Evolutionary conservation across 2,113 vertebrate species (phyloP).

Genomic region (Rhinolophus ferrumequinum): DNA sequence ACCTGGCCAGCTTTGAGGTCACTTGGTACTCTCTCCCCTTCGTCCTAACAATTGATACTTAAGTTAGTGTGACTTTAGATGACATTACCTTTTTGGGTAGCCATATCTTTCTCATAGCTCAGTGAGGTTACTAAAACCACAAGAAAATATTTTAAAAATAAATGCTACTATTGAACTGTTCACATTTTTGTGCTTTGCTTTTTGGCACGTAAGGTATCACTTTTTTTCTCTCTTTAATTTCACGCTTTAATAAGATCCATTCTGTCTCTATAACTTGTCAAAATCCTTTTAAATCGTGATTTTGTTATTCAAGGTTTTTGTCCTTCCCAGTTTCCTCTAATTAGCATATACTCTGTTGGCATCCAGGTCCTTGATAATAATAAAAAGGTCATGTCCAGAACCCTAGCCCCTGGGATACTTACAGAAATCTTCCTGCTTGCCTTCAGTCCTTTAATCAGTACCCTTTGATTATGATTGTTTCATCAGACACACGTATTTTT

Average conservation of each 20-base stretch:
- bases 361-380: constrained; percentile 13
- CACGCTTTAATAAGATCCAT: not conserved
- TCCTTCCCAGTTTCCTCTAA: not conserved
- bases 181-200: not conserved
- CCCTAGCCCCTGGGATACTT: not conserved
- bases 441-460: not conserved
- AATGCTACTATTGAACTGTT: not conserved
- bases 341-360: not conserved
- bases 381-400: constrained; percentile 9
- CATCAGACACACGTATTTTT: not conserved
- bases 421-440: not conserved
- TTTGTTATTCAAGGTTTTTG: constrained; percentile 31
- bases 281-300: not conserved
- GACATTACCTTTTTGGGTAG: not conserved
- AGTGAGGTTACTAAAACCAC: not conserved
- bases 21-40: not conserved
- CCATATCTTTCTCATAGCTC: not conserved
- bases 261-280: not conserved
- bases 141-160: not conserved
- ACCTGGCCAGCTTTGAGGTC: not conserved
- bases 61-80: not conserved
- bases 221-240: constrained; percentile 29
- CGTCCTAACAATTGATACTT: not conserved
- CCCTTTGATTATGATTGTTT: not conserved
- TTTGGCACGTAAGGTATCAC: not conserved